These are phyloP conservation scores for Cepaea nemoralis DNA, from an alignment of 1,140 invertebrate species.

Conservation along the genomic window DNA sequence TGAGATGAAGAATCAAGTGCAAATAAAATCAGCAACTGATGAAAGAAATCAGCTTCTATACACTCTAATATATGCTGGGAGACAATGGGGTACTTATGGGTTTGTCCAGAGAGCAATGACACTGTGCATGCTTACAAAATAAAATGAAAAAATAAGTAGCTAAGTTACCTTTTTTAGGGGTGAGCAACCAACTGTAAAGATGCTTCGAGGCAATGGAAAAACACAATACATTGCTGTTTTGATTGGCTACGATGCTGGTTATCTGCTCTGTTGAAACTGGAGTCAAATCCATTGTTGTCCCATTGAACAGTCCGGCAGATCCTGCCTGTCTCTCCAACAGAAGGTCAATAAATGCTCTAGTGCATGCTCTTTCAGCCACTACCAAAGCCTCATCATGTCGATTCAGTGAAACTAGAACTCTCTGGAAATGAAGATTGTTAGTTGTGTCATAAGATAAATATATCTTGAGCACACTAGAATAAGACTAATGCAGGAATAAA, in stretches of 20 bases:
- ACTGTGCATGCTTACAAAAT: too few relatives aligned
- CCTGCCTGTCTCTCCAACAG: constrained; percentile 76
- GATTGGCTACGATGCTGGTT: constrained; percentile 86
- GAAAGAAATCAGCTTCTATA: too few relatives aligned
- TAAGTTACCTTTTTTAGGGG: constrained; percentile 79
- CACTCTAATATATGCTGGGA: too few relatives aligned
- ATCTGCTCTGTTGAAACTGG: constrained; percentile 78
- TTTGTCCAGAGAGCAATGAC: too few relatives aligned
- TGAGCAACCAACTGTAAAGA: constrained; percentile 89
- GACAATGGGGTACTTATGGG: too few relatives aligned
- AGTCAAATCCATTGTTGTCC: constrained; percentile 63
- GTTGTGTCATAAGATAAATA: too few relatives aligned
- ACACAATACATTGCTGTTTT: constrained; percentile 89
- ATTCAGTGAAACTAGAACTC: constrained; percentile 83
- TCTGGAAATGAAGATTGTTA: constrained; percentile 73
- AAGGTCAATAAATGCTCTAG: constrained; percentile 80
- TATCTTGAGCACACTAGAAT: too few relatives aligned
- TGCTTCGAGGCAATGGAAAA: constrained; percentile 88
- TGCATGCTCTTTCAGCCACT: constrained; percentile 85
- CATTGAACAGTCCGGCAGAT: constrained; percentile 60
- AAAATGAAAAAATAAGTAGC: too few relatives aligned
- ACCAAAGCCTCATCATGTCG: constrained; percentile 86
- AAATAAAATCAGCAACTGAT: too few relatives aligned
- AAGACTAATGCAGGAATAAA: too few relatives aligned
- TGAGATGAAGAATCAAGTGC: too few relatives aligned